Evolutionary conservation across 2,888 invertebrate species (phyloP), one percentile per base, ranked within the genome.

Genomic region (Hecatera dysodea): DNA sequence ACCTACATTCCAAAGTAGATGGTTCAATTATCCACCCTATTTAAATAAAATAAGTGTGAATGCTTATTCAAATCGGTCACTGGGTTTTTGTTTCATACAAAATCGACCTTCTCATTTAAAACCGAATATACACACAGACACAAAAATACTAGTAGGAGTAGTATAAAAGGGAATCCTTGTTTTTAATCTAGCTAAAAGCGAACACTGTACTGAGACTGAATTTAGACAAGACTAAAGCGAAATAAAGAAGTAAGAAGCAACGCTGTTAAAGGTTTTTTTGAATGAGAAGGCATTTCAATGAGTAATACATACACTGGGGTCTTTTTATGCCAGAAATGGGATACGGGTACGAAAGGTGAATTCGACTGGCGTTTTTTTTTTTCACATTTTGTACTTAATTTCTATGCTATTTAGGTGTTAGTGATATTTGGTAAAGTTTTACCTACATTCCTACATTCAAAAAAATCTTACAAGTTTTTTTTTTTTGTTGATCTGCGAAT

Each of bases 171-270:
- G 12, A 60, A 62, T 50, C 36, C 64, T 77, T 72, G 57, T 78
- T 85, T 33, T 83, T 78, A 85, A 85, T 83, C 74, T 80, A 69
- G 70, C 67, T 83, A 80, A 85, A 71, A 83, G 83, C 80, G 11
- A 50, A 63, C 44, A 56, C 65, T 59, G 57, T 56, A 66, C 46
- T 46, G 19, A 63, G 71, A 53, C 68, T 56, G 70, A 79, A 75
- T 83, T 85, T 82, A 73, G 80, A 78, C 74, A 74, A 79, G 67
- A 72, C 67, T 67, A 60, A 75, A 73, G 61, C 64, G 74, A 72
- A 77, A 83, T 75, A 78, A 75, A 83, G 68, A 68, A 63, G 50
- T 59, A 59, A 42, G 24, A 11, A 50, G 33, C 39, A 60, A 80
- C 48, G 48, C 63, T 76, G 53, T 74, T 64, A 56, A 65, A 67